A percentile compares a stretch with the other conserved stretches of the same genome.
phyloP scores from a whole-genome alignment of 1,140 invertebrate species.

The Babylonia areolata region DNA sequence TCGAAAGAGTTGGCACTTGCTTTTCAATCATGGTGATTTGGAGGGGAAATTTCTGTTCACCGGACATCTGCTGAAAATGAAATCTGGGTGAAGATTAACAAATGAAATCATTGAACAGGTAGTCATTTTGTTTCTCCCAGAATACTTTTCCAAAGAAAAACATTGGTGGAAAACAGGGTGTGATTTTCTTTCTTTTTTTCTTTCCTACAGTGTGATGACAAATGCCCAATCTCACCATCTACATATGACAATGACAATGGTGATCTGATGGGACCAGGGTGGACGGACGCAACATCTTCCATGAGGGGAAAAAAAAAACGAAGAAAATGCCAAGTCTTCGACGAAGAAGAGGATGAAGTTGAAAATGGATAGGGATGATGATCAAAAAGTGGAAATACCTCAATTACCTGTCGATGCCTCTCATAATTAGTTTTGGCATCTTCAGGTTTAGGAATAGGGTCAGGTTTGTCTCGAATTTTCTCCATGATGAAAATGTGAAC shows the following conservation, averaged over 20 bases:
- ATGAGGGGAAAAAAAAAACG: constrained; percentile 3
- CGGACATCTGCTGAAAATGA: constrained; percentile 87
- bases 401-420: constrained; percentile 79
- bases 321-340: too few relatives aligned
- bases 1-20: constrained; percentile 18
- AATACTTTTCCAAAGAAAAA: background rate
- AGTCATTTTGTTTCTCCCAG: too few relatives aligned
- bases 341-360: constrained; percentile 26
- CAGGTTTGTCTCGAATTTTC: constrained; percentile 98
- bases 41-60: constrained; percentile 92
- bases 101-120: too few relatives aligned
- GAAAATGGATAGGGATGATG: constrained; percentile 47
- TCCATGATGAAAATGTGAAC: constrained; percentile 98
- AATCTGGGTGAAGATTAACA: background rate
- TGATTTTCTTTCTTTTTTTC: background rate
- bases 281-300: background rate
- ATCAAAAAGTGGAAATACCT: constrained; percentile 55
- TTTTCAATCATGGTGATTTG: background rate
- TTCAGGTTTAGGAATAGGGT: constrained; percentile 87
- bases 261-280: background rate
- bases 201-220: constrained; percentile 6
- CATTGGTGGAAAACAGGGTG: background rate
- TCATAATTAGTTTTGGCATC: constrained; percentile 77
- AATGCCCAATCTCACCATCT: constrained; percentile 17
- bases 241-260: constrained; percentile 22